Evolutionary conservation across 2,888 invertebrate genomes (phyloP), one percentile per base, ranked within the genome.

Genomic region (Formica aserva): DNA sequence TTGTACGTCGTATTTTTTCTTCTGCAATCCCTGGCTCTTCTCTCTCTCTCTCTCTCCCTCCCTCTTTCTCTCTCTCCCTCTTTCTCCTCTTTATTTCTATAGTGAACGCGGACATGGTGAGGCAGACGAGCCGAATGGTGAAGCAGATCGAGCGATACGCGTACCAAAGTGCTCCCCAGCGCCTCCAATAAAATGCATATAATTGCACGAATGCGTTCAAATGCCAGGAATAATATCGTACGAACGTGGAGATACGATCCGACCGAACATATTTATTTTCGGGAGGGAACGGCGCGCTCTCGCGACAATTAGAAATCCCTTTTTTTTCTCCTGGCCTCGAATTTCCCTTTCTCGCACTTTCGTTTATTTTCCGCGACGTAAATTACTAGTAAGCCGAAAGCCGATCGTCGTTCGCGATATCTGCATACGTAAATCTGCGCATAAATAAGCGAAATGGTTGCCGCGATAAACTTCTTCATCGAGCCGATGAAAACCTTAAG

Each of bases 161-260:
- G 74, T 66, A 87, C 86, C 86, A 84, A 80, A 86, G 83, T 85
- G 84, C 77, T 84, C 72, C 48, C 63, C 75, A 63, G 75, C 65
- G 75, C 81, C 85, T 80, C 82, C 89, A 91, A 92, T 92, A 93
- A 93, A 92, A 90, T 91, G 89, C 92, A 92, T 93, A 92, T 92
- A 93, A 93, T 92, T 92, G 92, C 91, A 89, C 67, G 82, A 71
- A 80, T 75, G 82, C 80, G 81, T 88, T 80, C 78, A 82, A 88
- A 77, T 65, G 65, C 69, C 72, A 74, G 72, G 75, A 89, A 89
- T 91, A 91, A 87, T 88, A 90, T 91, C 89, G 85, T 86, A 75
- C 82, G 65, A 60, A 48, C 22, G 52, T 32, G 52, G 76, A 84
- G 83, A 86, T 89, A 87, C 88, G 78, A 86, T 76, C 84, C 65